These are phyloP conservation scores for Takifugu ocellatus DNA, from an alignment of 2,797 vertebrate genomes.

Conservation along the genomic window DNA sequence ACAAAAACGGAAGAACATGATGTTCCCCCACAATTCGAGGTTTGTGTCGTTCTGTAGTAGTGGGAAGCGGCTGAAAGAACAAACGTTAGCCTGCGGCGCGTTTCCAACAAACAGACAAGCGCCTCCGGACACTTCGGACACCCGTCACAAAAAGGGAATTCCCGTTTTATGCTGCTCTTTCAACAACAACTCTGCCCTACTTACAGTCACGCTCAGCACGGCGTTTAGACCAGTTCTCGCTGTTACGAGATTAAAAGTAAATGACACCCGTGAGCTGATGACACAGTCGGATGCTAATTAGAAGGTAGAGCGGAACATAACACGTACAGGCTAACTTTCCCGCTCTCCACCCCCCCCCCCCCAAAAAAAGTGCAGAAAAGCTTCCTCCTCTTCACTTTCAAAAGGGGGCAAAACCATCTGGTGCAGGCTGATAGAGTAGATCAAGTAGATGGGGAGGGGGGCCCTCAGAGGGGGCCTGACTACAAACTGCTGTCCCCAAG, in stretches of 20 bases:
- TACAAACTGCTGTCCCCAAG: constrained; percentile 57
- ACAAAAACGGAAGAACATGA: too few relatives aligned
- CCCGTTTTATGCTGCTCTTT: constrained; percentile 2
- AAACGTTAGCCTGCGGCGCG: background rate
- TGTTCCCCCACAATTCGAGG: background rate
- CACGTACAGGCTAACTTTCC: constrained; percentile 30
- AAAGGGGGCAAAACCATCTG: constrained; percentile 70
- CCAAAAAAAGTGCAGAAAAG: constrained; percentile 38
- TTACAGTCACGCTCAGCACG: background rate
- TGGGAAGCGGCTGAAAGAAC: constrained; percentile 4
- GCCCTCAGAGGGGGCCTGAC: constrained; percentile 39
- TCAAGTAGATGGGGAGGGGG: constrained; percentile 30
- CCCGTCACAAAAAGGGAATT: constrained; percentile 24
- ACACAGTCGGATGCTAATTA: constrained; percentile 18
- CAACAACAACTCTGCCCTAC: background rate
- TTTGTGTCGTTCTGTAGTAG: background rate
- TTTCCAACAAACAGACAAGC: constrained; percentile 14
- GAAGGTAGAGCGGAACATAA: constrained; percentile 27
- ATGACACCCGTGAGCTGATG: background rate
- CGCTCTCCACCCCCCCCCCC: constrained; percentile 17
- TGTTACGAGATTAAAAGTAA: too few relatives aligned
- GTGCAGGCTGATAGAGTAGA: constrained; percentile 52
- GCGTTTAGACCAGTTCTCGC: too few relatives aligned
- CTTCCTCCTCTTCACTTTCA: constrained; percentile 54
- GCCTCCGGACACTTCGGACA: constrained; percentile 29